Percentiles rank a stretch among this genome's conserved stretches.
These are phyloP conservation scores for Molothrus ater DNA, from an alignment of 2,797 vertebrate species.

Conservation along the genomic window DNA sequence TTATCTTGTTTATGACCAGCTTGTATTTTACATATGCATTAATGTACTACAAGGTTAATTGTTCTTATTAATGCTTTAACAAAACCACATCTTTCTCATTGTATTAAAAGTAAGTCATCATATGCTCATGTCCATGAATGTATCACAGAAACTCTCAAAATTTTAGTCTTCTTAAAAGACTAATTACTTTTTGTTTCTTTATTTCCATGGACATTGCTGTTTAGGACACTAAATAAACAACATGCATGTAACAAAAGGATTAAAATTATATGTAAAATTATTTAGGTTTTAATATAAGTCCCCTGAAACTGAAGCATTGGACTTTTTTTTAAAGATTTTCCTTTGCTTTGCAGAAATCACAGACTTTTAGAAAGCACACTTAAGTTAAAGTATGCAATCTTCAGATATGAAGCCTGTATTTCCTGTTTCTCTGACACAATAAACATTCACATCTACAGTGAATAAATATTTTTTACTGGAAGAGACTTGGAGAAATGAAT, in stretches of 20 bases:
- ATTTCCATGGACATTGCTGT: not conserved
- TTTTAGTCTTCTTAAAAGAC: not conserved
- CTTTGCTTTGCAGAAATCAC: not conserved
- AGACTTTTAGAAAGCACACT: conserved; percentile 18
- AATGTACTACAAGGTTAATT: not conserved
- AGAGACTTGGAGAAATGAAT: not conserved
- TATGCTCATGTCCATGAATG: not conserved
- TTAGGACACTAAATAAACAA: not conserved
- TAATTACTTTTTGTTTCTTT: not conserved
- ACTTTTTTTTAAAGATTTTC: not conserved
- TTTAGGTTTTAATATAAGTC: not conserved
- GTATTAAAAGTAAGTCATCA: not conserved
- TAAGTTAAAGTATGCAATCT: conserved; percentile 16
- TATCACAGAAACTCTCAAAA: not conserved
- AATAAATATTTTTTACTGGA: conserved; percentile 61
- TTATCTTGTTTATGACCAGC: not conserved
- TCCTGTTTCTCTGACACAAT: conserved; percentile 53
- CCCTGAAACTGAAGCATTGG: not conserved
- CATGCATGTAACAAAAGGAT: not conserved
- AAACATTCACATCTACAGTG: conserved; percentile 34
- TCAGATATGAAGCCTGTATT: conserved; percentile 39
- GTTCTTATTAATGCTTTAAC: not conserved
- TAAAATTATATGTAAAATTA: not conserved
- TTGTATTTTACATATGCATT: not conserved
- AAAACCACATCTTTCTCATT: not conserved